Evolutionary conservation across 92 coral and sea anemone species (phyloP).

Genomic region (Epizoanthus scotinus): DNA sequence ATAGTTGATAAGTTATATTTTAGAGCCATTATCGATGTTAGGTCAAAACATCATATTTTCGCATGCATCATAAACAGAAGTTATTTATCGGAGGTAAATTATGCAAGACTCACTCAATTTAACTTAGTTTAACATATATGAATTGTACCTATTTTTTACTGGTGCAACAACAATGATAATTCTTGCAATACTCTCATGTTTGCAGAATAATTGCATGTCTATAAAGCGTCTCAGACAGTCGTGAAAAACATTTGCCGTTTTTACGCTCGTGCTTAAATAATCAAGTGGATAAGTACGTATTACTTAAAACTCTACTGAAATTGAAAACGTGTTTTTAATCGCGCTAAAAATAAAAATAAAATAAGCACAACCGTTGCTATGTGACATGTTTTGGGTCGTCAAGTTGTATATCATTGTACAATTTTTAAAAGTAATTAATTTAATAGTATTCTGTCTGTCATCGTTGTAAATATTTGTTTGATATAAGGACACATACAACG

Average conservation of each 20-base stretch:
- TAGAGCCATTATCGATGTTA: conserved; percentile 6
- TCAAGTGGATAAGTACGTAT: neutral
- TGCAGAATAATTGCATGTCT: too few relatives aligned
- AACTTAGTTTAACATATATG: too few relatives aligned
- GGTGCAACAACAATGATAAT: too few relatives aligned
- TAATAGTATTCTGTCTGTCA: neutral
- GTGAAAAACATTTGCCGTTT: neutral
- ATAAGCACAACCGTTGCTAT: neutral
- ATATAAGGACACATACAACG: too few relatives aligned
- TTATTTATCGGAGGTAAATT: too few relatives aligned
- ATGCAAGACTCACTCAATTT: too few relatives aligned
- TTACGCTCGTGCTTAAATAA: neutral
- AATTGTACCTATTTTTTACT: too few relatives aligned
- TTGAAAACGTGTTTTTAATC: conserved; percentile 7
- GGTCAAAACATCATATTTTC: neutral
- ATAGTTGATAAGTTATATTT: conserved; percentile 15
- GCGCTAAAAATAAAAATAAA: neutral
- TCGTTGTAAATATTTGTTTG: too few relatives aligned
- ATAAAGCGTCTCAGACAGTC: neutral
- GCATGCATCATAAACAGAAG: neutral
- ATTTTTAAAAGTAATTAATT: neutral
- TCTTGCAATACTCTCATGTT: too few relatives aligned
- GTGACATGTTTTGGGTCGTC: neutral
- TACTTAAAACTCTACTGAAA: neutral
- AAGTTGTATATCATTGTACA: neutral